A percentile compares a stretch with the other conserved stretches of the same genome.
Conservation (phyloP, 2,113 vertebrate species). For the Crotophaga sulcirostris region DNA sequence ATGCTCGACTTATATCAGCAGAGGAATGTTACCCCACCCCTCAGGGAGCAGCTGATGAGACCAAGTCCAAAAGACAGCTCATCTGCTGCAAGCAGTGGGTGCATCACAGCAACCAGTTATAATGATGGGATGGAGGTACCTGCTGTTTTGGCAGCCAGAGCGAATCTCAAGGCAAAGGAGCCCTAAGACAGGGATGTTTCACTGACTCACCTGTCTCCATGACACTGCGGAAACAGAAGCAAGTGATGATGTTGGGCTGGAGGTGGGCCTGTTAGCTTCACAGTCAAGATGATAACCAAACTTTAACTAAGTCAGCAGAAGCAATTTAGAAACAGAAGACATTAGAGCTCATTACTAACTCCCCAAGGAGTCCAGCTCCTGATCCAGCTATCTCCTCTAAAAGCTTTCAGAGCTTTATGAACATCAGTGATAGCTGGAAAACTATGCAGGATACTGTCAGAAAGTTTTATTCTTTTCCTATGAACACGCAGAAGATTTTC, state of each 20-base stretch:
- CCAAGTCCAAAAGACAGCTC: background rate
- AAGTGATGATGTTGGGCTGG: background rate
- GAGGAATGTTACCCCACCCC: background rate
- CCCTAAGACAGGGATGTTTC: background rate
- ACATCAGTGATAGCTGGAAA: background rate
- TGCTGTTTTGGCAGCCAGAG: background rate
- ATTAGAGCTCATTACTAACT: background rate
- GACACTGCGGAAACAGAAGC: background rate
- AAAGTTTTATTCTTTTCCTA: background rate
- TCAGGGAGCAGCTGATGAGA: background rate
- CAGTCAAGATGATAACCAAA: background rate
- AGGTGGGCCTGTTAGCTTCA: background rate
- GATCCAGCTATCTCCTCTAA: background rate
- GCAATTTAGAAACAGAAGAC: background rate
- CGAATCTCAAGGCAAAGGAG: background rate
- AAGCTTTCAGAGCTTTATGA: background rate
- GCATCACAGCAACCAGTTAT: background rate
- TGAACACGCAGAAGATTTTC: background rate
- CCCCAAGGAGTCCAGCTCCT: background rate
- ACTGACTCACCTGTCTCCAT: background rate
- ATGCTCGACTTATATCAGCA: too few relatives aligned
- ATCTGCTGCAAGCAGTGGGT: background rate
- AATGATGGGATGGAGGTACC: background rate
- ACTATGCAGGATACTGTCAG: background rate
- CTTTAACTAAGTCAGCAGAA: constrained; percentile 6